Conservation (phyloP, 1,140 invertebrate species). For the Phymastichus coffea region DNA sequence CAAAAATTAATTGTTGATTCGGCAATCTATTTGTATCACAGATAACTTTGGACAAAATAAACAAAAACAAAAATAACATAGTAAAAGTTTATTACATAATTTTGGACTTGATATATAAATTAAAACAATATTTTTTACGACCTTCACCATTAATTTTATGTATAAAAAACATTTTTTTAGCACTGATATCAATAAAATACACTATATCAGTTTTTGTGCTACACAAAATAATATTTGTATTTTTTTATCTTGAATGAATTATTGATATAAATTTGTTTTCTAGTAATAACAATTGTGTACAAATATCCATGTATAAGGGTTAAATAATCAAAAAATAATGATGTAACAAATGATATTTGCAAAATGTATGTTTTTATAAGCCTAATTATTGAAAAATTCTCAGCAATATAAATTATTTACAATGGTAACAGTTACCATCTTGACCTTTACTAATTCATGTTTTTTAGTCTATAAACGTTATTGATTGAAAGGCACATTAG, state of each 20-base stretch:
- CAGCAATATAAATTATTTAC: slow-evolving; percentile 17
- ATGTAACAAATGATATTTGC: background rate
- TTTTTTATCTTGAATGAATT: background rate
- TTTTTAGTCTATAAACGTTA: slow-evolving; percentile 1
- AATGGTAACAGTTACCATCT: slow-evolving; percentile 6
- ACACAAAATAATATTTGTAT: background rate
- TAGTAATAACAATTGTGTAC: slow-evolving; percentile 2
- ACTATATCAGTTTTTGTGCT: too few species aligned
- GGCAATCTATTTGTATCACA: too few species aligned
- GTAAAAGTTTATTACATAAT: slow-evolving; percentile 26
- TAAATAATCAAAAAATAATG: slow-evolving; percentile 12
- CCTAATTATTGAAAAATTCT: slow-evolving; percentile 2
- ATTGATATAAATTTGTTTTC: background rate
- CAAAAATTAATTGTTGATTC: too few species aligned
- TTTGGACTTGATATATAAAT: slow-evolving; percentile 13
- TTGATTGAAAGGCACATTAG: slow-evolving; percentile 20
- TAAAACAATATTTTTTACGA: slow-evolving; percentile 18
- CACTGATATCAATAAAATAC: too few species aligned
- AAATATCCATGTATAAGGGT: slow-evolving; percentile 12
- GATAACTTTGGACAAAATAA: too few species aligned
- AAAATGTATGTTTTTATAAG: slow-evolving; percentile 14
- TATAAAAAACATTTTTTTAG: background rate
- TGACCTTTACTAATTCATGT: background rate
- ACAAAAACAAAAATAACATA: slow-evolving; percentile 21
- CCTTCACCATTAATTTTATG: slow-evolving; percentile 22